phyloP scores from a whole-genome alignment of 2,797 vertebrate species.

The Acrossocheilus fasciatus region DNA sequence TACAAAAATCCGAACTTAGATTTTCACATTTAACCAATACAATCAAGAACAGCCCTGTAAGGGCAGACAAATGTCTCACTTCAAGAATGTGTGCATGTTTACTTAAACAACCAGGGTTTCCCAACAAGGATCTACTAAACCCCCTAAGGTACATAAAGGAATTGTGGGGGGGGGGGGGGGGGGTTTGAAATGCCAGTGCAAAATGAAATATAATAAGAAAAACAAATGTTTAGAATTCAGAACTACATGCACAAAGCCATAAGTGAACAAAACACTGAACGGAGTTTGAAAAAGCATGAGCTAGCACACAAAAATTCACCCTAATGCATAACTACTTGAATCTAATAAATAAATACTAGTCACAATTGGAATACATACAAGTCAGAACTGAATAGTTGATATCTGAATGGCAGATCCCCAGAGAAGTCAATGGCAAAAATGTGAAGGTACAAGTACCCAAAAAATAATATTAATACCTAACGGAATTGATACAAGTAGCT shows the following conservation, averaged over 20 bases:
- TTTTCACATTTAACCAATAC: neutral
- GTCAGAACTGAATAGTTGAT: neutral
- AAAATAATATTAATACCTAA: neutral
- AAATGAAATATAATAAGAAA: neutral
- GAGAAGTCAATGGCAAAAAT: neutral
- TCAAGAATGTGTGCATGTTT: slow-evolving; percentile 6
- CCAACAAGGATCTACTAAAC: neutral
- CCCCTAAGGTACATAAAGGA: neutral
- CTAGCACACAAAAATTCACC: too few relatives aligned
- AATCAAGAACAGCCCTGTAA: neutral
- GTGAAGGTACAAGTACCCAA: neutral
- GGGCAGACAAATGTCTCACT: neutral
- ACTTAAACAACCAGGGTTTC: slow-evolving; percentile 14
- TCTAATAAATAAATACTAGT: neutral
- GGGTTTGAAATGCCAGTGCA: neutral
- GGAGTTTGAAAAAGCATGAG: neutral
- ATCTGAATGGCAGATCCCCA: neutral
- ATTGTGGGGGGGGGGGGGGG: too few relatives aligned
- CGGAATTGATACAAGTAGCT: neutral
- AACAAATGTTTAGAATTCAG: neutral
- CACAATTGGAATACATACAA: neutral
- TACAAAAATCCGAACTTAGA: neutral
- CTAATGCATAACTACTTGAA: neutral
- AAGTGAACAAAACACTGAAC: neutral
- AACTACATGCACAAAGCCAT: neutral